Evolutionary conservation across 2,888 invertebrate genomes (phyloP), one percentile per base, ranked within the genome.

Genomic region (Ariolimax columbianus): DNA sequence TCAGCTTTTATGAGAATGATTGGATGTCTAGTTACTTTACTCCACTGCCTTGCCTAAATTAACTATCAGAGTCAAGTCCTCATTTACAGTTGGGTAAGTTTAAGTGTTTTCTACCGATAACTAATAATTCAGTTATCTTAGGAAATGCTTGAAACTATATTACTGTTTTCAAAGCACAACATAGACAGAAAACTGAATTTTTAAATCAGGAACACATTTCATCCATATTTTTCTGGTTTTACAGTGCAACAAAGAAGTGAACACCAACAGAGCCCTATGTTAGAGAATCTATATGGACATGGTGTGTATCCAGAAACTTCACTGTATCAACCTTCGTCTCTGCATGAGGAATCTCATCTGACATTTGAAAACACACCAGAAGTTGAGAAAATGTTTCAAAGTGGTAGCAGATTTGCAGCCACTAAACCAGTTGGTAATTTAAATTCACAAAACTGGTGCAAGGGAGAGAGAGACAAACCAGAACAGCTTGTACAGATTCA

Each of bases 281-380:
- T 33, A 3, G 59, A 55, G 11, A 36, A 7, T n/a, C 26, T 17
- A 33, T 77, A 55, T 77, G 30, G 30, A 11, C 26, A 77, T 36
- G 17, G 59, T 36, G 11, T 23, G 7, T 9, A 55, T 38, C 2
- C 59, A 9, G 59, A 55, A 59, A 26, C 36, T 33, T 36, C 36
- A 9, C 36, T 7, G 17, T 36, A 36, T 33, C 59, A 55, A 77
- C 36, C 59, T 11, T 51, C 47, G 2, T 11, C 3, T 26, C 77
- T 55, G 23, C 55, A 17, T 55, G 55, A 59, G 19, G 36, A 19
- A 36, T 59, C 68, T 51, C 40, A 47, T 59, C 23, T 72, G 19
- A 26, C 77, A 36, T 85, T 85, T 82, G 59, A 85, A 55, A 85
- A 85, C 51, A 85, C 82, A 55, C 85, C 82, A 40, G 81, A 85